Evolutionary conservation across 2,797 vertebrate species (phyloP), one percentile per base, ranked within the genome.

Genomic region (Rhinichthys osculus): DNA sequence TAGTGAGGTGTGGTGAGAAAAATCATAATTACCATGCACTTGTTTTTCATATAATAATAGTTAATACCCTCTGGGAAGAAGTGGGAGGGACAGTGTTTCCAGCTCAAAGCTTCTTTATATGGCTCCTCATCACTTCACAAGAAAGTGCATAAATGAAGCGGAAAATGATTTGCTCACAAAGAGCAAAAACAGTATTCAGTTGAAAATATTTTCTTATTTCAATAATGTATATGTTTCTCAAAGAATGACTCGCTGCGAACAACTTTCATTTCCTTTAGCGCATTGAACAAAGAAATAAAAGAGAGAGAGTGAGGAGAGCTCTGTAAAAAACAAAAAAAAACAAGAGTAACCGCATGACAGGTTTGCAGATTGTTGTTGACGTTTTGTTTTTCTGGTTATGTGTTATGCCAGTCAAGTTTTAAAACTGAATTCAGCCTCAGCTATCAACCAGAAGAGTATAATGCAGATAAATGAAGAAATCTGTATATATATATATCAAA

Each of bases 1-100:
- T 57, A 66, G 7, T 72, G 83, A 76, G 91, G 88, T 88, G 88
- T 91, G 90, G 90, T 91, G 90, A 13, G 50, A 30, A 83, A 4
- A 14, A 72, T 30, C 14, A 47, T 1, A 30, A 71, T 17, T 80
- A 30, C 13, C 27, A n/a, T n/a, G n/a, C n/a, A 23, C n/a, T 87
- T 85, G 71, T 59, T 83, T 87, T 71, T 13, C 21, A 47, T 79
- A 17, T 52, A 87, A 80, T 89, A 78, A 88, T 83, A 87, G 79
- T 38, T 30, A 86, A 90, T 90, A 44, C 35, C 38, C 57, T 72
- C 19, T 64, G 47, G 42, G 52, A 7, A 42, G 71, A 74, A 54
- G 7, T 23, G 33, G 62, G 52, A 82, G 62, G 44, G 21, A 30
- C 27, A 30, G 47, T 9, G 30, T 73, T 85, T 78, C 59, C 17